phyloP scores from a whole-genome alignment of 1,140 invertebrate genomes.

The Drosophila melanogaster region Release_6_plus_ISO1_MT NT_037436.4:4635501-4636000 shows the following conservation, averaged over 20 bases:
- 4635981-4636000: conserved; percentile 51
- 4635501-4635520: too few species aligned
- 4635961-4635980: conserved; percentile 68
- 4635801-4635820: conserved; percentile 24
- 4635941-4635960: conserved; percentile 83
- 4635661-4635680: conserved; percentile 54
- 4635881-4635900: conserved; percentile 83
- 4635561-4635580: too few species aligned
- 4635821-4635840: conserved; percentile 48
- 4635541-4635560: too few species aligned
- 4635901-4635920: conserved; percentile 83
- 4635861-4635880: conserved; percentile 43
- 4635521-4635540: too few species aligned
- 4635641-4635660: conserved; percentile 26
- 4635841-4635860: conserved; percentile 52
- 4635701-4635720: conserved; percentile 57
- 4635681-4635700: conserved; percentile 52
- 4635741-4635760: conserved; percentile 44
- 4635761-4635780: conserved; percentile 43
- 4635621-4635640: conserved; percentile 15
- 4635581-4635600: too few species aligned
- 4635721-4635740: conserved; percentile 47
- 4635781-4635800: conserved; percentile 53
- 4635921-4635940: conserved; percentile 82
- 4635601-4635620: background rate